Evolutionary conservation across 2,888 invertebrate genomes (phyloP).

Genomic region (Drosophila suboccidentalis): DNA sequence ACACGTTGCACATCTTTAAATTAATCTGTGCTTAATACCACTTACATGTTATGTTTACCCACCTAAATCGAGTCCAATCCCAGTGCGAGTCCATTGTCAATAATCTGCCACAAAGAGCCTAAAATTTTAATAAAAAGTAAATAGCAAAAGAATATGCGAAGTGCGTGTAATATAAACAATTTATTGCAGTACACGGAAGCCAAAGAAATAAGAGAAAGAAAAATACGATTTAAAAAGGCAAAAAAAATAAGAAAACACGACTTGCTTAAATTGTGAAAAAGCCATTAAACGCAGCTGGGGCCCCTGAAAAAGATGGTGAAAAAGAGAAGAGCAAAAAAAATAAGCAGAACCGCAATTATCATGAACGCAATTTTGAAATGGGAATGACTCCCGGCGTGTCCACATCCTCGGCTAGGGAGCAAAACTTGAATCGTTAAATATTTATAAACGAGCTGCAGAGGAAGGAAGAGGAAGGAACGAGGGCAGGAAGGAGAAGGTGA

Average conservation of each 20-base stretch:
- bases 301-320: conserved; percentile 19
- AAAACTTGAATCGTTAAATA: conserved; percentile 75
- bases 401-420: conserved; percentile 19
- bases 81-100: conserved; percentile 35
- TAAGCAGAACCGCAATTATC: conserved; percentile 73
- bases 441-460: conserved; percentile 71
- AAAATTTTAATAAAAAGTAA: conserved; percentile 72
- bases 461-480: neutral
- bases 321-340: neutral
- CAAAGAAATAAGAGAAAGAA: conserved; percentile 11
- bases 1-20: neutral
- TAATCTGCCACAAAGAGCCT: conserved; percentile 40
- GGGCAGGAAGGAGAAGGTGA: neutral
- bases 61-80: neutral
- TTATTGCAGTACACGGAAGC: conserved; percentile 57
- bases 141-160: conserved; percentile 59
- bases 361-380: conserved; percentile 72
- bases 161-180: conserved; percentile 71
- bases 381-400: conserved; percentile 30
- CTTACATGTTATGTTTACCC: conserved; percentile 14
- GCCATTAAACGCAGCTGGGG: conserved; percentile 79
- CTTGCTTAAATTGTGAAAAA: conserved; percentile 81
- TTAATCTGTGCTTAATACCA: conserved; percentile 6
- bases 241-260: conserved; percentile 66
- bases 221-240: conserved; percentile 58